Percentiles rank a stretch among this genome's conserved stretches.
Evolutionary conservation across 1,140 invertebrate species (phyloP).

Genomic region (Sinonovacula constricta): DNA sequence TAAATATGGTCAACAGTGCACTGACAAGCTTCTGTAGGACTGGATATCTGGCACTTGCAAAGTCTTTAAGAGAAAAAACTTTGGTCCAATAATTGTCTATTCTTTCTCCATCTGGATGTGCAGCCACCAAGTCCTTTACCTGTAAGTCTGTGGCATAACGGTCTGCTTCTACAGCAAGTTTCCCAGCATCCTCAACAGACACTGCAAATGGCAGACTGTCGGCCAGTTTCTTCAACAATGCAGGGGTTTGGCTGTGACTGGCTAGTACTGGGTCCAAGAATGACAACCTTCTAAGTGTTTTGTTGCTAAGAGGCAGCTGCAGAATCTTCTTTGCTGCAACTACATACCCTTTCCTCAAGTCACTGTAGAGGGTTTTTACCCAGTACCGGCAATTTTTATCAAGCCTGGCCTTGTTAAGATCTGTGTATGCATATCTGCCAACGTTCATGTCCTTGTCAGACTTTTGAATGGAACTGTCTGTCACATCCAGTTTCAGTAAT

Average conservation of each 20-base stretch:
- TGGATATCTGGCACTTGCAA: background rate
- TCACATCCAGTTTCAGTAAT: background rate
- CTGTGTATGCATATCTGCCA: slow-evolving; percentile 10
- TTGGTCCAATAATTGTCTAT: background rate
- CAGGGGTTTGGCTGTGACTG: background rate
- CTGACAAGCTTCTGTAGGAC: slow-evolving; percentile 14
- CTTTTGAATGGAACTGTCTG: background rate
- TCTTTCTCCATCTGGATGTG: background rate
- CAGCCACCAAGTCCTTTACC: background rate
- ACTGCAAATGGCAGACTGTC: background rate
- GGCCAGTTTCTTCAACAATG: background rate
- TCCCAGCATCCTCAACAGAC: background rate
- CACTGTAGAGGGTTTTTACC: background rate
- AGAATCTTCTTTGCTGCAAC: background rate
- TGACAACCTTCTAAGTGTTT: background rate
- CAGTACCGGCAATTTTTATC: background rate
- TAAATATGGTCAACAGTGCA: slow-evolving; percentile 28
- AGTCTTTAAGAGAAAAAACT: background rate
- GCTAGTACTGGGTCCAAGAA: background rate
- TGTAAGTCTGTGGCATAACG: background rate
- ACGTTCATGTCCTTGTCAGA: slow-evolving; percentile 7
- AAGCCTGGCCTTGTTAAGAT: background rate
- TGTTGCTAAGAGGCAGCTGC: background rate
- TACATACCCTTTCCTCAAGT: background rate
- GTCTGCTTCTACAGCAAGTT: background rate